Conservation (phyloP, 2,113 vertebrate species). For the Sminthopsis crassicaudata region DNA sequence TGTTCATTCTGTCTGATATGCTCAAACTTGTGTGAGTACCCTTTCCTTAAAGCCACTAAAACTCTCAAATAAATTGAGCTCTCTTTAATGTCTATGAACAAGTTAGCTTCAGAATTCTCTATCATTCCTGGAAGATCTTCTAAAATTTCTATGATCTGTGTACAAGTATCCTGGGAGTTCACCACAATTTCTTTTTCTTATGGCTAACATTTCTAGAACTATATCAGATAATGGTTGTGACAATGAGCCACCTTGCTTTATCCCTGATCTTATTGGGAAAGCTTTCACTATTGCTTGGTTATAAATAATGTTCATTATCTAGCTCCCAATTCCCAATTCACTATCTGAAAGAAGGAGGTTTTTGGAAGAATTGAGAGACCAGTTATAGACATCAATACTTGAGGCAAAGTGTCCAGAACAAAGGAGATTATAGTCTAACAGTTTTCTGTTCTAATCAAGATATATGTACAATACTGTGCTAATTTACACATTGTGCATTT, state of each 20-base stretch:
- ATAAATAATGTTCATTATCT: neutral
- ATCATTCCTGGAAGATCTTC: neutral
- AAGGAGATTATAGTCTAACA: neutral
- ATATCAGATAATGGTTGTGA: neutral
- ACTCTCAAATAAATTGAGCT: neutral
- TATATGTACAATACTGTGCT: neutral
- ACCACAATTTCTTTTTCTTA: neutral
- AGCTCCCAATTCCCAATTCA: neutral
- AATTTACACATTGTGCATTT: neutral
- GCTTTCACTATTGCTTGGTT: neutral
- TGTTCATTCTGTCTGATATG: neutral
- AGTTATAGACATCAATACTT: neutral
- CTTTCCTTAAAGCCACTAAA: neutral
- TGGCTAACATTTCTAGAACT: neutral
- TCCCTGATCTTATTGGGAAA: neutral
- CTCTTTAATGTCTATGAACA: neutral
- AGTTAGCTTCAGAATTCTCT: neutral
- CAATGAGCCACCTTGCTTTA: neutral
- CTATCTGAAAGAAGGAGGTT: neutral
- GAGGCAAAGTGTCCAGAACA: neutral
- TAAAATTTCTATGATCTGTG: neutral
- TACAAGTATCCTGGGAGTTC: neutral
- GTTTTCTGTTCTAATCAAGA: neutral
- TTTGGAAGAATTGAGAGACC: neutral
- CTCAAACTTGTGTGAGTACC: neutral